These are phyloP conservation scores for Lycaena phlaeas DNA, from an alignment of 2,888 invertebrate species.

Conservation along the genomic window DNA sequence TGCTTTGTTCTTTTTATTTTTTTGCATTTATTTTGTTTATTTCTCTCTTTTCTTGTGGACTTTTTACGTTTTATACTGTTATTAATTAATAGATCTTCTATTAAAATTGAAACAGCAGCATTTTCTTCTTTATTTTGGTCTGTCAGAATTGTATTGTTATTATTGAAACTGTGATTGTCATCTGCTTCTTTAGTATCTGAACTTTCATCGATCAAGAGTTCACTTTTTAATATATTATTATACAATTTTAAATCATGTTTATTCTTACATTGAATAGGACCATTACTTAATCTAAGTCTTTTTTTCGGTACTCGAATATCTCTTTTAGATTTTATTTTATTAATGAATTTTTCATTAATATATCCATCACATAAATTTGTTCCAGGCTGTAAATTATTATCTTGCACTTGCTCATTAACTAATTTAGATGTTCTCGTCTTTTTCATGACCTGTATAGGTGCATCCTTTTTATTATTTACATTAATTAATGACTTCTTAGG, in stretches of 20 bases:
- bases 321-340: slow-evolving; percentile 15
- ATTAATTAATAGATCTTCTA: not conserved
- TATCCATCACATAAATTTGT: slow-evolving; percentile 10
- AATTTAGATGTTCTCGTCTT: slow-evolving; percentile 20
- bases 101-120: not conserved
- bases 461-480: slow-evolving; percentile 26
- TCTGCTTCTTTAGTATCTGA: slow-evolving; percentile 13
- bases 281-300: slow-evolving; percentile 30
- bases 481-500: slow-evolving; percentile 37
- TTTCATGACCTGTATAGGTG: slow-evolving; percentile 23
- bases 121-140: slow-evolving; percentile 29
- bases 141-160: slow-evolving; percentile 53
- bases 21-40: slow-evolving; percentile 1
- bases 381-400: slow-evolving; percentile 11
- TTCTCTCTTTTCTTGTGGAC: slow-evolving; percentile 1
- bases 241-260: slow-evolving; percentile 35
- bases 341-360: slow-evolving; percentile 14
- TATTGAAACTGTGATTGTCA: slow-evolving; percentile 40
- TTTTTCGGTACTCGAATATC: slow-evolving; percentile 15
- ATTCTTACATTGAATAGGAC: slow-evolving; percentile 25
- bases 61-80: not conserved
- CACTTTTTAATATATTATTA: slow-evolving; percentile 47
- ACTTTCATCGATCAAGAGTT: slow-evolving; percentile 40
- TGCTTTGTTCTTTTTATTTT: slow-evolving; percentile 2
- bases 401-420: slow-evolving; percentile 29